Conservation (phyloP, 2,113 vertebrate species). For the Trichechus manatus region DNA sequence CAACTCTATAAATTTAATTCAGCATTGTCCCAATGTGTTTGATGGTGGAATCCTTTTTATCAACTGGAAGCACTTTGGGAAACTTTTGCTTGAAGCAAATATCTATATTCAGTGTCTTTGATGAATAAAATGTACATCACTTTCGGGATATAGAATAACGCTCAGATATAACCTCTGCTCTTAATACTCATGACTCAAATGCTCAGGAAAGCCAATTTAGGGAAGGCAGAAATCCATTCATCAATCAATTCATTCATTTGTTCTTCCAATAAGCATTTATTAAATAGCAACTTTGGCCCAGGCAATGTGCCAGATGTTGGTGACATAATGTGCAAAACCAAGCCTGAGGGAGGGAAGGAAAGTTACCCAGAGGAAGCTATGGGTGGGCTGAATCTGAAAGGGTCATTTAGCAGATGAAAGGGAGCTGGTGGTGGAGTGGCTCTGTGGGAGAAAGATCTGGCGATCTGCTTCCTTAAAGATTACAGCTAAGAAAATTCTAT, state of each 20-base stretch:
- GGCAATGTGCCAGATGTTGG: neutral
- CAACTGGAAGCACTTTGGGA: neutral
- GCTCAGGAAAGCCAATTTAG: neutral
- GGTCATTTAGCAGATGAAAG: neutral
- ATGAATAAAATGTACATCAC: neutral
- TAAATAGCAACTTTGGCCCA: neutral
- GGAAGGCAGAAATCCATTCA: neutral
- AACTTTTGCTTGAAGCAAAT: conserved; percentile 38
- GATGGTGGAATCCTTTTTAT: neutral
- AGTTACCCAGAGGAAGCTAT: neutral
- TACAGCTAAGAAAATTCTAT: no score
- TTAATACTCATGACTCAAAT: neutral
- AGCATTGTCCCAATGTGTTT: neutral
- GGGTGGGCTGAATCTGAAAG: neutral
- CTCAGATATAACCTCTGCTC: neutral
- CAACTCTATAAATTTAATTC: neutral
- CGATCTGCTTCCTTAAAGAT: no score
- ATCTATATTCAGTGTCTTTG: conserved; percentile 41
- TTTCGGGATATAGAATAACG: conserved; percentile 2
- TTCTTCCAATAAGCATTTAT: conserved; percentile 21
- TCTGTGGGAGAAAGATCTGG: neutral
- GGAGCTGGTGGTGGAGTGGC: neutral
- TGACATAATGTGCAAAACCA: neutral
- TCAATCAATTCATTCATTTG: neutral
- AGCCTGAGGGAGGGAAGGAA: neutral